Percentiles rank a stretch among this genome's conserved stretches.
phyloP scores from a whole-genome alignment of 2,888 invertebrate genomes.

The Icerya purchasi region DNA sequence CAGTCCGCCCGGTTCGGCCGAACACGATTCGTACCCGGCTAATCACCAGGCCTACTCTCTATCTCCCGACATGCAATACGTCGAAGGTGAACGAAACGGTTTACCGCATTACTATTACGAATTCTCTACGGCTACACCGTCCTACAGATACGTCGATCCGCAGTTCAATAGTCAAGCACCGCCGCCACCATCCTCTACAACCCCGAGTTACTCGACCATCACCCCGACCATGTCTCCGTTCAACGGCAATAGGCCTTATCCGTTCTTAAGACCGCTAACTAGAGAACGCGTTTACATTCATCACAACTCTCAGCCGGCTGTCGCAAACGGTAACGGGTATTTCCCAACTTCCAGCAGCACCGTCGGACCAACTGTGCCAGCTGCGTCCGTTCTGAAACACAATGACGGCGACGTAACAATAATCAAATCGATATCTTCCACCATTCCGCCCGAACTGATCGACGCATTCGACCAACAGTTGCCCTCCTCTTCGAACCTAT shows the following conservation, averaged over 20 bases:
- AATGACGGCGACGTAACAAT: constrained; percentile 4
- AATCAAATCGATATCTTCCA: constrained; percentile 9
- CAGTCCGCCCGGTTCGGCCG: not conserved
- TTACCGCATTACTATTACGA: constrained; percentile 8
- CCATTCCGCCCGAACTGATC: constrained; percentile 9
- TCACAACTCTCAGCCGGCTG: constrained; percentile 9
- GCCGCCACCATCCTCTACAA: not conserved
- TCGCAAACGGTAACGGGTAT: not conserved
- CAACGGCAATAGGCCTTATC: constrained; percentile 3
- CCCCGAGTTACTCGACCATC: not conserved
- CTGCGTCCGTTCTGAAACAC: not conserved
- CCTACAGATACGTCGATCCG: constrained; percentile 5
- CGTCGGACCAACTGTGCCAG: not conserved
- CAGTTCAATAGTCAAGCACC: constrained; percentile 1
- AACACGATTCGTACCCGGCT: not conserved
- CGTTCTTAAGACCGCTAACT: constrained; percentile 8
- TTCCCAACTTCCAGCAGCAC: not conserved
- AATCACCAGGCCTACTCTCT: not conserved
- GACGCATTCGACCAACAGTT: constrained; percentile 9
- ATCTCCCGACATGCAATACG: not conserved
- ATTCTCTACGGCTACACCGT: constrained; percentile 6
- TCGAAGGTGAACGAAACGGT: not conserved
- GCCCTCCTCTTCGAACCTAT: not conserved
- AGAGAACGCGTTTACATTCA: constrained; percentile 13
- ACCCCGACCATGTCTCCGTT: not conserved